Evolutionary conservation across 2,113 vertebrate genomes (phyloP).

Genomic region (Oryctolagus cuniculus): mOryCun1.1 NC_091442.1:13209001-13209500

Average conservation of each 20-base stretch:
- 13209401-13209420: not conserved
- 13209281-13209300: conserved; percentile 66
- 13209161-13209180: conserved; percentile 87
- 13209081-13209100: conserved; percentile 79
- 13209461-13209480: not conserved
- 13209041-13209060: conserved; percentile 92
- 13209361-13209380: not conserved
- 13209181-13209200: conserved; percentile 89
- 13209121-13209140: conserved; percentile 86
- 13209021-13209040: conserved; percentile 94
- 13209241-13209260: conserved; percentile 86
- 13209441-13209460: not conserved
- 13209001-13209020: conserved; percentile 88
- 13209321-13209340: not conserved
- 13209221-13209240: conserved; percentile 90
- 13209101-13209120: conserved; percentile 84
- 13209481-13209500: conserved; percentile 39
- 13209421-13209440: not conserved
- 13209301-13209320: conserved; percentile 63
- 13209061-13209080: conserved; percentile 85
- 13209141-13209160: conserved; percentile 85
- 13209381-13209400: not conserved
- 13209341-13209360: no score
- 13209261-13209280: conserved; percentile 83
- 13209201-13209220: conserved; percentile 88